phyloP scores from a whole-genome alignment of 2,888 invertebrate species.

The Mechanitis mazaeus region DNA sequence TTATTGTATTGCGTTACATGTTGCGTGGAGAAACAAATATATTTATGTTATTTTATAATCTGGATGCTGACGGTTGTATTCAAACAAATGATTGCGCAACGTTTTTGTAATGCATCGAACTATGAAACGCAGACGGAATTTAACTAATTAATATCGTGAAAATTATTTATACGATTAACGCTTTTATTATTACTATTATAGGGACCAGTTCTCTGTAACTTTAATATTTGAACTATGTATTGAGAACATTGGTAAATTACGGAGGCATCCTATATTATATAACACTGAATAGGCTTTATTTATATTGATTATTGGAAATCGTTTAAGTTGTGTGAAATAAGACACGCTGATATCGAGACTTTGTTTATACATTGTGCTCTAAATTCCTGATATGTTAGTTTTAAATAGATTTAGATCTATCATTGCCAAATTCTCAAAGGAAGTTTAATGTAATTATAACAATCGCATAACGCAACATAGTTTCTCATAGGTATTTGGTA shows the following conservation, averaged over 20 bases:
- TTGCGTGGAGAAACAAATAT: no score
- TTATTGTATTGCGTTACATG: no score
- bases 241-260: constrained; percentile 2
- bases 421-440: no score
- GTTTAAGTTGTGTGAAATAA: constrained; percentile 39
- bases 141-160: neutral
- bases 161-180: constrained; percentile 1
- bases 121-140: neutral
- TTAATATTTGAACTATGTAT: neutral
- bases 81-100: constrained; percentile 34
- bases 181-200: neutral
- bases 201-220: constrained; percentile 3
- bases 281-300: constrained; percentile 29
- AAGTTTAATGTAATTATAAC: no score
- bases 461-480: no score
- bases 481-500: no score
- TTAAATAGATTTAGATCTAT: constrained; percentile 2
- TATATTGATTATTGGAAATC: constrained; percentile 34
- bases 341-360: constrained; percentile 38
- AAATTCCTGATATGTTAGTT: constrained; percentile 15
- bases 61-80: constrained; percentile 34
- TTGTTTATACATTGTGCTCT: constrained; percentile 37
- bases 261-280: constrained; percentile 18
- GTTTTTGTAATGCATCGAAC: constrained; percentile 11
- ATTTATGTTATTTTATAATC: neutral